Evolutionary conservation across 2,797 vertebrate species (phyloP), one percentile per base, ranked within the genome.

Genomic region (Trichosurus vulpecula): DNA sequence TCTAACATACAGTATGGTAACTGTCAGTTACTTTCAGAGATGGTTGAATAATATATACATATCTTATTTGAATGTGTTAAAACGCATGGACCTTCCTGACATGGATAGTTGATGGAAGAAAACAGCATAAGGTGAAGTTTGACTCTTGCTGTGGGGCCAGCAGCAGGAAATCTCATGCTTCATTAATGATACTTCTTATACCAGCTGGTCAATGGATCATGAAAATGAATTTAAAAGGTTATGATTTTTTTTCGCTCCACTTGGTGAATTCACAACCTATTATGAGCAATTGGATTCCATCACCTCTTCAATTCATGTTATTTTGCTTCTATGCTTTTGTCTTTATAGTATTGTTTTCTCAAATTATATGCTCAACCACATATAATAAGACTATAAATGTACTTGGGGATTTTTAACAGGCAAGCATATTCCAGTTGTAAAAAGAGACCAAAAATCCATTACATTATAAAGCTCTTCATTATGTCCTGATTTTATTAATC

Each of bases 141-240:
- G 41, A 94, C 58, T 97, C 97, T 93, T 95, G 94, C 98, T 98
- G 98, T 47, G 97, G 96, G 95, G 61, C 97, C 98, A 98, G 94
- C 98, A 97, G 98, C 98, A 93, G 94, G 98, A 97, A 94, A 97
- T 97, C 95, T 57, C 97, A 98, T 94, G 98, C 98, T 98, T 98
- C 98, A 98, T 98, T 99, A 98, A 98, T 97, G 97, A 97, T 98
- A 98, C 98, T 98, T 97, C 94, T 98, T 95, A 91, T 97, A 98
- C 95, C 98, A 98, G 98, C 98, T 98, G 98, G 98, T 95, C 98
- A 98, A 98, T 97, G 98, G 97, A 98, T 98, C 98, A 96, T 97
- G 97, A 98, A 98, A 99, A 98, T 97, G 97, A 98, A 98, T 97
- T 97, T 93, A 96, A 97, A 97, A 66, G 97, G 97, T 98, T 97